Conservation (phyloP, 2,797 vertebrate species). For the Falco berigora region DNA sequence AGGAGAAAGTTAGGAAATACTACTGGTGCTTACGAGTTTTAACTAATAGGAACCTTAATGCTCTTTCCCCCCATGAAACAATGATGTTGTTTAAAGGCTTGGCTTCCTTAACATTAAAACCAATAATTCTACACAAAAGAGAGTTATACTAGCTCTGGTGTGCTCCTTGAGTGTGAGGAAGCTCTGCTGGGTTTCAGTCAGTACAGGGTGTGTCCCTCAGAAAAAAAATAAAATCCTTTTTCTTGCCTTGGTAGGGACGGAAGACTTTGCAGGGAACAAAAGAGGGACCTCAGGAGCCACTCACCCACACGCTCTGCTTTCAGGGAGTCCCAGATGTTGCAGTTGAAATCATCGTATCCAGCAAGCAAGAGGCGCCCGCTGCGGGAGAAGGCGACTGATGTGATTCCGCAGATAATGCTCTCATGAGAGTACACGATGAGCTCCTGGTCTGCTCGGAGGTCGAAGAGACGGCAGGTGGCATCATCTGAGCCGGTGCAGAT, state of each 20-base stretch:
- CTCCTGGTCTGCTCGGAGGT: constrained; percentile 94
- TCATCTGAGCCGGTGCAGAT: constrained; percentile 96
- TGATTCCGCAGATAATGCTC: constrained; percentile 93
- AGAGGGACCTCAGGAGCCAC: not conserved
- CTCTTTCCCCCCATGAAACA: not conserved
- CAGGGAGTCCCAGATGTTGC: constrained; percentile 94
- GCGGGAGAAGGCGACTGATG: constrained; percentile 88
- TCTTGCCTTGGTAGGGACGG: not conserved
- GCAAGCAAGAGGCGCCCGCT: constrained; percentile 91
- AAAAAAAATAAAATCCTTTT: not conserved
- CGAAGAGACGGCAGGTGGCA: constrained; percentile 89
- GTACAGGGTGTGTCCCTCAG: rapidly evolving
- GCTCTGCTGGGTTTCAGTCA: not conserved
- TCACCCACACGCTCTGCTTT: constrained; percentile 93
- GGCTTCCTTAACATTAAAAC: not conserved
- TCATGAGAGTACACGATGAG: constrained; percentile 90
- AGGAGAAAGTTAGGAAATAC: not conserved
- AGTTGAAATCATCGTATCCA: constrained; percentile 96
- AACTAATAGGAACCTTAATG: not conserved
- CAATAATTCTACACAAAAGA: not conserved
- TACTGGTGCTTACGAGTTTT: not conserved
- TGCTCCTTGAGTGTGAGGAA: not conserved
- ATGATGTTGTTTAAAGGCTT: not conserved
- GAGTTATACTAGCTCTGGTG: not conserved
- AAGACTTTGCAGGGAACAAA: not conserved